phyloP scores from a whole-genome alignment of 2,797 vertebrate genomes.

The Anas acuta region DNA sequence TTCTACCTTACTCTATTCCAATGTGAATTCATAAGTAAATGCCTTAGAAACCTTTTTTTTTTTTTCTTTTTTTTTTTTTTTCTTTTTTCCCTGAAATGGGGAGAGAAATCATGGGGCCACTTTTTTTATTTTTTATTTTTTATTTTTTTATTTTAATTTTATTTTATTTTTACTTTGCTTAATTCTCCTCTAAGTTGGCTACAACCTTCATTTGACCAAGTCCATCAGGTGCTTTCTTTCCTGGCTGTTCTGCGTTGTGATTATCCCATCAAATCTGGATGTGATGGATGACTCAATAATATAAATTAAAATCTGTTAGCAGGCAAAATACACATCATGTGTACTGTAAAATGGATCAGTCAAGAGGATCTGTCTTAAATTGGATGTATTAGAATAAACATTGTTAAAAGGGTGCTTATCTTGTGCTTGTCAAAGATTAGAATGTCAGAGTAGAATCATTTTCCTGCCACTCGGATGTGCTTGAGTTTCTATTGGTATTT shows the following conservation, averaged over 20 bases:
- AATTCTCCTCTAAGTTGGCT: background rate
- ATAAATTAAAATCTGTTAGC: background rate
- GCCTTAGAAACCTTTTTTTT: background rate
- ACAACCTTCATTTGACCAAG: background rate
- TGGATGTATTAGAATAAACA: background rate
- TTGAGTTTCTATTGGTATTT: background rate
- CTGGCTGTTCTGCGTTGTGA: background rate
- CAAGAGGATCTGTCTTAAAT: background rate
- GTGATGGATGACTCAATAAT: background rate
- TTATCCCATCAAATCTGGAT: accelerated
- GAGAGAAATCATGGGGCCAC: background rate
- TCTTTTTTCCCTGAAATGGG: background rate
- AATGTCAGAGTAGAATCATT: background rate
- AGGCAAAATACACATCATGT: background rate
- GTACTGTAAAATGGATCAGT: background rate
- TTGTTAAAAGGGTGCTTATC: background rate
- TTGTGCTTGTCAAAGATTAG: background rate
- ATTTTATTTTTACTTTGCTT: background rate
- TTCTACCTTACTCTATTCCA: background rate
- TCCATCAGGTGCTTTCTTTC: background rate
- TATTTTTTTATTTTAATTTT: background rate
- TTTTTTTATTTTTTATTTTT: background rate
- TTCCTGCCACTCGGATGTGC: background rate
- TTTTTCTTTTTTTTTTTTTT: background rate
- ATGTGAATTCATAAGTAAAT: background rate